phyloP scores from a whole-genome alignment of 1,140 invertebrate genomes.

The Parapsyche elsis region DNA sequence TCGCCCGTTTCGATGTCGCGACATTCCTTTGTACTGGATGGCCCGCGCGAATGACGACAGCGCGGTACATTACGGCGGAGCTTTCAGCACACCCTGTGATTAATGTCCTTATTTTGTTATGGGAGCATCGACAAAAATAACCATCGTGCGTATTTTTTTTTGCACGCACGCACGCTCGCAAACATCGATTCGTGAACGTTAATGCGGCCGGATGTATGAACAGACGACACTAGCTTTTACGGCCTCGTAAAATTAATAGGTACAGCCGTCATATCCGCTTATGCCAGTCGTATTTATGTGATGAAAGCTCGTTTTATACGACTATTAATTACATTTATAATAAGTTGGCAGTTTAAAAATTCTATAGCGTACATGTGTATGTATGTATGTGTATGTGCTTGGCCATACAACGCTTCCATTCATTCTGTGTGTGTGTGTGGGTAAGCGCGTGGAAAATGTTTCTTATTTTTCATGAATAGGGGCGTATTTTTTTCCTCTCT shows the following conservation, averaged over 20 bases:
- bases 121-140: background rate
- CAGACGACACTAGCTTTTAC: constrained; percentile 1
- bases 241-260: constrained; percentile 24
- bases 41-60: background rate
- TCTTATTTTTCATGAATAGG: background rate
- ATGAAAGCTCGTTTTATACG: background rate
- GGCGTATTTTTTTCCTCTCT: background rate
- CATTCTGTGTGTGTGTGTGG: too few species aligned
- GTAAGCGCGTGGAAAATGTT: background rate
- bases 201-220: background rate
- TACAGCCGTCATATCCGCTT: background rate
- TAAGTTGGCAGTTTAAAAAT: too few species aligned
- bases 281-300: background rate
- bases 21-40: background rate
- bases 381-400: too few species aligned
- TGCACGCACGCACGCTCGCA: background rate
- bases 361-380: too few species aligned
- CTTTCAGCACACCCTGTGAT: constrained; percentile 11
- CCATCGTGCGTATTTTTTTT: background rate
- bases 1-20: constrained; percentile 18
- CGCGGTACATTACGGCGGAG: background rate
- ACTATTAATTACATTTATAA: too few species aligned
- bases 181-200: constrained; percentile 1
- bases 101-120: constrained; percentile 27
- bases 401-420: too few species aligned